A percentile compares a stretch with the other conserved stretches of the same genome.
Conservation (phyloP, 2,888 invertebrate genomes). For the Azorinus chamasolen region DNA sequence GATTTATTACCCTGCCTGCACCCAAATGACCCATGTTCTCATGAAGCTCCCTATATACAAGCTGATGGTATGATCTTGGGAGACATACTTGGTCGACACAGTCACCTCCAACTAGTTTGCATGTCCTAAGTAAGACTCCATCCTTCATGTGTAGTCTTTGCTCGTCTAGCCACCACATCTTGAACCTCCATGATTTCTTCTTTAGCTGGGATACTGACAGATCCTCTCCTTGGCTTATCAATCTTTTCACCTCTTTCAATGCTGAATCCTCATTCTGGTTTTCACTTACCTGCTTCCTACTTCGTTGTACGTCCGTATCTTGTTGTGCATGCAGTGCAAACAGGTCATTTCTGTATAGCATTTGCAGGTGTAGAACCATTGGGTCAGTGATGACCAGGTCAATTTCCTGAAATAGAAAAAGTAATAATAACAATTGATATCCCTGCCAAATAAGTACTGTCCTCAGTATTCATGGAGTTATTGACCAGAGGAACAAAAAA, state of each 20-base stretch:
- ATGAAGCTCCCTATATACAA: slow-evolving; percentile 13
- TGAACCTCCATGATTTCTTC: not conserved
- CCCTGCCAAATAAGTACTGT: too few species aligned
- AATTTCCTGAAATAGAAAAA: too few species aligned
- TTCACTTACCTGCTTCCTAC: slow-evolving; percentile 8
- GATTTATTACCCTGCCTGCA: slow-evolving; percentile 7
- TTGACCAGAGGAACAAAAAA: too few species aligned
- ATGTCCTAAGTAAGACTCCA: slow-evolving; percentile 4
- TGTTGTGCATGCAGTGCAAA: too few species aligned
- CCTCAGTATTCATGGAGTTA: too few species aligned
- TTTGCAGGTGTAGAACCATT: too few species aligned
- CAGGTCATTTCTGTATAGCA: too few species aligned
- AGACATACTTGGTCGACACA: slow-evolving; percentile 2
- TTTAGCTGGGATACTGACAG: not conserved
- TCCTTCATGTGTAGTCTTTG: not conserved
- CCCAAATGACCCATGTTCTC: slow-evolving; percentile 31
- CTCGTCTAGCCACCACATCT: slow-evolving; percentile 1
- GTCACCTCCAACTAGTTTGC: not conserved
- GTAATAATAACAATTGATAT: too few species aligned
- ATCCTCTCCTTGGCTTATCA: not conserved
- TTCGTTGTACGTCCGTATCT: too few species aligned
- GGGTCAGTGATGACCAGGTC: too few species aligned
- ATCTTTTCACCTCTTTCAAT: slow-evolving; percentile 13
- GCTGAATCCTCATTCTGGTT: slow-evolving; percentile 18
- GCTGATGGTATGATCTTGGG: not conserved